Evolutionary conservation across 2,888 invertebrate genomes (phyloP).

Genomic region (Dromius quadrimaculatus): DNA sequence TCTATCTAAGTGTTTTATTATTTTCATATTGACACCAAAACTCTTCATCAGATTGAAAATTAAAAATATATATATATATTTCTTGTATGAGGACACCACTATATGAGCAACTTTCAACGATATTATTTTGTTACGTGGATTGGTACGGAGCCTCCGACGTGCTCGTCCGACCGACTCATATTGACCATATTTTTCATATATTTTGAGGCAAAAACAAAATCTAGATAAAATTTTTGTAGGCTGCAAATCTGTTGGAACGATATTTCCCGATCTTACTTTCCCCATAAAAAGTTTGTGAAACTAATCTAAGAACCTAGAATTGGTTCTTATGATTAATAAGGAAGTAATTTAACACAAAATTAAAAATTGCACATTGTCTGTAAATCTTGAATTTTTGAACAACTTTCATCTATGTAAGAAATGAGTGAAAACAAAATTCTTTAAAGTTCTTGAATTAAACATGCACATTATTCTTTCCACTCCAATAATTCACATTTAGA

Average conservation of each 20-base stretch:
- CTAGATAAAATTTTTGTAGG: too few relatives aligned
- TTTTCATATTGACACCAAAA: too few relatives aligned
- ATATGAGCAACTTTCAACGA: too few relatives aligned
- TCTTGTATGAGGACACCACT: too few relatives aligned
- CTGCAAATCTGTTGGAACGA: not conserved
- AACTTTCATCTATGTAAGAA: slow-evolving; percentile 27
- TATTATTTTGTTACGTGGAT: too few relatives aligned
- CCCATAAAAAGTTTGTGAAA: not conserved
- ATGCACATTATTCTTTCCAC: slow-evolving; percentile 9
- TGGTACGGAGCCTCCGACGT: too few relatives aligned
- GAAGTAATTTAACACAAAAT: slow-evolving; percentile 7
- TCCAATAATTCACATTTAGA: slow-evolving; percentile 27
- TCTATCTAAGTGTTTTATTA: too few relatives aligned
- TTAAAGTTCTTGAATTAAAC: slow-evolving; percentile 3
- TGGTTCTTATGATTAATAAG: not conserved
- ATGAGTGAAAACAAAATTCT: slow-evolving; percentile 23
- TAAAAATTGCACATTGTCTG: slow-evolving; percentile 5
- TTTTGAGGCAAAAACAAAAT: too few relatives aligned
- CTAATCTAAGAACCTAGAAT: not conserved
- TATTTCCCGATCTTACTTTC: not conserved
- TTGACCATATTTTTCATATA: too few relatives aligned
- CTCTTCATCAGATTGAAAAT: too few relatives aligned
- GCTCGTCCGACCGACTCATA: too few relatives aligned
- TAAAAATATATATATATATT: too few relatives aligned
- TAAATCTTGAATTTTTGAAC: slow-evolving; percentile 18